phyloP scores from a whole-genome alignment of 2,113 vertebrate genomes.

The Rhinolophus sinicus region DNA sequence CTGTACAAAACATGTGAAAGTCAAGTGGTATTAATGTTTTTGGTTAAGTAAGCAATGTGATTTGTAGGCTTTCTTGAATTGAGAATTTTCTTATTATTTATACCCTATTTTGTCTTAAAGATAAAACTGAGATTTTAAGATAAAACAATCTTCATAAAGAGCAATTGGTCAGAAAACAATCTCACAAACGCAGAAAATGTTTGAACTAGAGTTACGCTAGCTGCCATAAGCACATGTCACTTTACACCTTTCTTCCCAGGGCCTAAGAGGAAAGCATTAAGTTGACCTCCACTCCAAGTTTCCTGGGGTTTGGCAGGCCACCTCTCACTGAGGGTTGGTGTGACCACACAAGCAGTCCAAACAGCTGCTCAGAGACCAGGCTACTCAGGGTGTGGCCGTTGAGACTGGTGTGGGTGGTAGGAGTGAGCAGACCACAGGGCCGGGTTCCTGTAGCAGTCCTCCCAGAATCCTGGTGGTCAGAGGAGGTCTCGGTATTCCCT shows the following conservation, averaged over 20 bases:
- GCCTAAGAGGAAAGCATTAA: background rate
- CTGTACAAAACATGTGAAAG: background rate
- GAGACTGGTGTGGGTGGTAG: background rate
- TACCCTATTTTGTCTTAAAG: background rate
- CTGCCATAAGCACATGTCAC: background rate
- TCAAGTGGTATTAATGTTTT: background rate
- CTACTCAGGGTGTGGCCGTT: background rate
- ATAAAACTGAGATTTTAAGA: background rate
- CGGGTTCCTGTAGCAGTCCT: background rate
- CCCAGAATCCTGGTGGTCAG: background rate
- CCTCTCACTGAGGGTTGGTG: background rate
- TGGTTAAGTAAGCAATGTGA: conserved; percentile 27
- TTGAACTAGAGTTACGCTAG: background rate
- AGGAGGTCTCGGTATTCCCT: background rate
- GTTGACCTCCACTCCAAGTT: background rate
- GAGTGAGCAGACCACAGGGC: background rate
- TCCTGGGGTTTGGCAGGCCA: conserved; percentile 19
- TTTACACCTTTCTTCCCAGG: background rate
- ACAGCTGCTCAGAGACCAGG: background rate
- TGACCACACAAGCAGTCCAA: conserved; percentile 35
- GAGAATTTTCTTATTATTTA: background rate
- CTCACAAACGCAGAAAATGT: background rate
- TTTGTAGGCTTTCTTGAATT: background rate
- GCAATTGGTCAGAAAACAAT: background rate
- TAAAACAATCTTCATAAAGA: conserved; percentile 34